These are phyloP conservation scores for Tenthredo notha DNA, from an alignment of 2,888 invertebrate species.

Conservation along the genomic window DNA sequence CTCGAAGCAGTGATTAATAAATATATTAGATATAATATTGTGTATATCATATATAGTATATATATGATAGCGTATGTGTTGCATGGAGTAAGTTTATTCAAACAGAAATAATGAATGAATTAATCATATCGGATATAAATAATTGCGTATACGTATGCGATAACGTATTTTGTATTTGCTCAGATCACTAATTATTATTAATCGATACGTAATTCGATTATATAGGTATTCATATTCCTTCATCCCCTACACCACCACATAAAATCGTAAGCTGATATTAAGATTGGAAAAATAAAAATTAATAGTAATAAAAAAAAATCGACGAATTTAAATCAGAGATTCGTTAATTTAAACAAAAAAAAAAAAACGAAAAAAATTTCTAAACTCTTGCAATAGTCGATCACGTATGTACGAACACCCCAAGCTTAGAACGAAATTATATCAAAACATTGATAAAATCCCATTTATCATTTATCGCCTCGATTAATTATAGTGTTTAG, in stretches of 20 bases:
- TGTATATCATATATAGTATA: background rate
- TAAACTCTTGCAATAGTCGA: background rate
- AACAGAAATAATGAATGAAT: background rate
- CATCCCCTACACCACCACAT: background rate
- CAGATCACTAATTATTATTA: constrained; percentile 12
- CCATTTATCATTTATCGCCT: background rate
- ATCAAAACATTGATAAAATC: background rate
- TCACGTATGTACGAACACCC: constrained; percentile 25
- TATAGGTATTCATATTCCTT: background rate
- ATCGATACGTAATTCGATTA: constrained; percentile 3
- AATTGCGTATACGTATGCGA: background rate
- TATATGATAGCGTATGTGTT: background rate
- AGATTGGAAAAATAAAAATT: background rate
- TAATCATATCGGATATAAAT: constrained; percentile 19
- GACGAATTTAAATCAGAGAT: background rate
- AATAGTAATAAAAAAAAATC: background rate
- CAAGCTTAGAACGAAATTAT: background rate
- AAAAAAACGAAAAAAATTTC: background rate
- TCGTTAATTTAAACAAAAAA: background rate
- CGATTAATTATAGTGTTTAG: background rate
- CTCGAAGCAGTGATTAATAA: background rate
- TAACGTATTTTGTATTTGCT: constrained; percentile 42
- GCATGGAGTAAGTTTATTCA: background rate
- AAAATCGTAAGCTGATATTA: background rate
- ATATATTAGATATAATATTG: background rate